Evolutionary conservation across 2,888 invertebrate species (phyloP).

Genomic region (Caenorhabditis macrosperma): DNA sequence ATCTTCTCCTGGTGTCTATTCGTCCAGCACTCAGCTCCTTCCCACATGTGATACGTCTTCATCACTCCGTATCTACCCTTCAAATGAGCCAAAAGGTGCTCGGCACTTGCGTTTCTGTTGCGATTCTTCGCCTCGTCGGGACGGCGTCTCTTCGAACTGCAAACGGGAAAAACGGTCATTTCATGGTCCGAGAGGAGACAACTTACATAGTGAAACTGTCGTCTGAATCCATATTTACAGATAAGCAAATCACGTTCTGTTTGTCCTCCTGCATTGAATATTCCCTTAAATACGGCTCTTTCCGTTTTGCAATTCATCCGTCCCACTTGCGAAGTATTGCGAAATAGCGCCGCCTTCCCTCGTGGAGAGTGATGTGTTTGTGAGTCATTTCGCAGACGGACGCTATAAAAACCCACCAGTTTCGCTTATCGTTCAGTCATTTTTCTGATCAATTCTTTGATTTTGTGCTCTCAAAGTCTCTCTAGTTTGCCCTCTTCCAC

Average conservation of each 20-base stretch:
- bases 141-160: constrained; percentile 28
- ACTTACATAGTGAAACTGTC: neutral
- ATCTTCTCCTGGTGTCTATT: constrained; percentile 41
- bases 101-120: constrained; percentile 24
- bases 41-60: constrained; percentile 37
- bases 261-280: neutral
- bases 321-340: constrained; percentile 20
- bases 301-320: constrained; percentile 12
- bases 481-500: neutral
- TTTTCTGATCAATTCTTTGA: neutral
- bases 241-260: neutral
- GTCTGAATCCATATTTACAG: neutral
- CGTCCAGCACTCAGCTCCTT: constrained; percentile 22
- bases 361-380: constrained; percentile 26
- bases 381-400: constrained; percentile 16
- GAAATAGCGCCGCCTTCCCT: constrained; percentile 17
- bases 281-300: neutral
- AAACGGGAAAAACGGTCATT: too few relatives aligned
- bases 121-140: constrained; percentile 25
- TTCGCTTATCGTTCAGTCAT: constrained; percentile 5
- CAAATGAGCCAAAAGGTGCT: constrained; percentile 28
- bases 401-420: neutral
- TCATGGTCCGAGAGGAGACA: too few relatives aligned
- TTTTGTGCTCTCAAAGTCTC: neutral
- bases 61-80: constrained; percentile 14